phyloP scores from a whole-genome alignment of 2,888 invertebrate genomes.

The Herminia tarsipennalis region DNA sequence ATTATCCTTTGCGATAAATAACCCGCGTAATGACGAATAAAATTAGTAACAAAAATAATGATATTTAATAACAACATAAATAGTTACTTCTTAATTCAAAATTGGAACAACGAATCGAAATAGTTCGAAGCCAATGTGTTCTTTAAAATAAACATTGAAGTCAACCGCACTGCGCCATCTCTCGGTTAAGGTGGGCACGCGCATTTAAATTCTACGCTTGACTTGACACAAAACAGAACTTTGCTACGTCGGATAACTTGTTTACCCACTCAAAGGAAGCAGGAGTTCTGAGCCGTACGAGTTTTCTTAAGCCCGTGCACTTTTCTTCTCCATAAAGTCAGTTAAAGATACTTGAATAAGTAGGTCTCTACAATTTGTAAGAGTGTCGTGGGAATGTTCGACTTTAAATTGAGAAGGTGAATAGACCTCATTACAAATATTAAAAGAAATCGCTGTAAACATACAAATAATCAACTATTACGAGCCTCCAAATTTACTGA shows the following conservation, averaged over 20 bases:
- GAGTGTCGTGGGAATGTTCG: conserved; percentile 6
- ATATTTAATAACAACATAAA: too few relatives aligned
- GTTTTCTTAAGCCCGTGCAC: conserved; percentile 41
- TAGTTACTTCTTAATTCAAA: neutral
- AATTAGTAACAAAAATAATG: conserved; percentile 34
- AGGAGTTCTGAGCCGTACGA: conserved; percentile 42
- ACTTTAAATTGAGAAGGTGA: conserved; percentile 1
- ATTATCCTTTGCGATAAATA: conserved; percentile 40
- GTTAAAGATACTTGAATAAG: too few relatives aligned
- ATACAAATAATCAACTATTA: too few relatives aligned
- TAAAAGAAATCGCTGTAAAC: too few relatives aligned
- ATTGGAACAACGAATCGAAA: too few relatives aligned
- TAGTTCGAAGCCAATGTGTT: neutral
- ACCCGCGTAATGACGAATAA: conserved; percentile 33
- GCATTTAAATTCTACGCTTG: conserved; percentile 48
- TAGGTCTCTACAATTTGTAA: conserved; percentile 27
- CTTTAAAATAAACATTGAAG: conserved; percentile 18
- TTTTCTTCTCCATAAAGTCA: conserved; percentile 32
- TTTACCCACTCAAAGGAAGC: conserved; percentile 49
- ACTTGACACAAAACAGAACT: conserved; percentile 48
- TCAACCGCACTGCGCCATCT: conserved; percentile 36
- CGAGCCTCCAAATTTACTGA: too few relatives aligned
- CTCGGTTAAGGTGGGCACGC: conserved; percentile 16
- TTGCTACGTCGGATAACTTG: conserved; percentile 46
- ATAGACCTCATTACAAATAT: too few relatives aligned